Evolutionary conservation across 1,140 invertebrate genomes (phyloP), one percentile per base, ranked within the genome.

Genomic region (Elymnias hypermnestra): DNA sequence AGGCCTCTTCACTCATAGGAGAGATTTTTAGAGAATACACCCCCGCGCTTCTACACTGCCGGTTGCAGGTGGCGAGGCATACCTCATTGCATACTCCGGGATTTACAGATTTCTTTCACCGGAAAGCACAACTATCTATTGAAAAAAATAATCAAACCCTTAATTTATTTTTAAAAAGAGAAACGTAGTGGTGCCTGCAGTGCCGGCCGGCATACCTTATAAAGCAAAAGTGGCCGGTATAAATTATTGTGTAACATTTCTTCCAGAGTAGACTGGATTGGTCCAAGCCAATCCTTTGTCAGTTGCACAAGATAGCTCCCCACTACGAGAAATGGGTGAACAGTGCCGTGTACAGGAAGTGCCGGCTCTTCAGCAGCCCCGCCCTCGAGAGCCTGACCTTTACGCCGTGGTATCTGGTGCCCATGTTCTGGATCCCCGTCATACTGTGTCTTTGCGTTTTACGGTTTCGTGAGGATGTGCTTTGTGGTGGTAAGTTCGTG

Each of bases 281-380:
- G 92, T 88, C 89, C 10, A 87, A 89, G 69, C 89, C 92, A 1
- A 87, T 94, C 60, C 68, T 93, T 1, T 55, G 64, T 3, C 92
- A 94, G 86, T 88, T 94, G 13, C 83, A 88, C 0, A 77, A 78
- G 6, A 84, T 94, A 35, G 89, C 89, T 0, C 65, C 86, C 3
- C 75, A 89, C 52, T 94, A 94, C 57, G 87, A 89, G 51, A 87
- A 89, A 58, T 94, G 92, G 92, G 91, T 93, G 1, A 89, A 91
- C 59, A 89, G 89, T 8, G 92, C 92, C 0, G 92, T 94, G 1
- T 91, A 92, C 61, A 83, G 91, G 36, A 72, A 89, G 1, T 84
- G 93, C 42, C 81, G 90, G 8, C 72, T 93, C 2, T 94, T 94
- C 52, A 70, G 79, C 4, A 91, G 88, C 33, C 84, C 90, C 4